Conservation (phyloP, 2,888 invertebrate species). For the Agonopterix alstromeriana region DNA sequence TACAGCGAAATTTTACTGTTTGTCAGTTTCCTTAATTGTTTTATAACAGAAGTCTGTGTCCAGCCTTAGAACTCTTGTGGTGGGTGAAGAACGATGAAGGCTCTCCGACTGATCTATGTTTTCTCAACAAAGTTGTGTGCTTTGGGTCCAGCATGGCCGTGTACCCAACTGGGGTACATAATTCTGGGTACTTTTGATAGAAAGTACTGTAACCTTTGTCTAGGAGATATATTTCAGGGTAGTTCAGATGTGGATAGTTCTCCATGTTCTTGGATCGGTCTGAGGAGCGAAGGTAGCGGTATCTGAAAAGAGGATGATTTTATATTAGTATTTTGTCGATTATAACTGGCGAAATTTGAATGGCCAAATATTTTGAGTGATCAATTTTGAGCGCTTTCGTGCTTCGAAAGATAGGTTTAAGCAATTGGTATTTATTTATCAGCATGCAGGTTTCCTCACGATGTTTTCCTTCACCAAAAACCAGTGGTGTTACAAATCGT, state of each 20-base stretch:
- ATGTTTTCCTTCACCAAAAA: too few relatives aligned
- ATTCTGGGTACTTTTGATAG: constrained; percentile 79
- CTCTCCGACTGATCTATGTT: constrained; percentile 72
- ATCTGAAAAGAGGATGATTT: constrained; percentile 65
- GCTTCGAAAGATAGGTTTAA: too few relatives aligned
- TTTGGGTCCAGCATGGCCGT: constrained; percentile 91
- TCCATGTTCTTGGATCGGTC: constrained; percentile 90
- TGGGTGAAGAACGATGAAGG: constrained; percentile 17
- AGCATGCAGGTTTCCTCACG: too few relatives aligned
- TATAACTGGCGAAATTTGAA: too few relatives aligned
- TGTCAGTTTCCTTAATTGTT: too few relatives aligned
- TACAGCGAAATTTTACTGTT: background rate
- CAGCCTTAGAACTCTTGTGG: constrained; percentile 10
- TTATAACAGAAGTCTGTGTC: too few relatives aligned
- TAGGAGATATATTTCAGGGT: constrained; percentile 95
- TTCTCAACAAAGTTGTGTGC: constrained; percentile 82
- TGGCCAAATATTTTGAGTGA: too few relatives aligned
- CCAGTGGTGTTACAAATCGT: too few relatives aligned
- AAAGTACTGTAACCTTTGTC: constrained; percentile 84
- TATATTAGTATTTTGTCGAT: too few relatives aligned
- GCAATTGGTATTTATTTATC: too few relatives aligned
- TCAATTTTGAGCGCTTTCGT: too few relatives aligned
- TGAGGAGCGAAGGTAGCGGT: constrained; percentile 87
- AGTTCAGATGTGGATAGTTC: constrained; percentile 89
- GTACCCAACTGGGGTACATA: constrained; percentile 84